phyloP scores from a whole-genome alignment of 1,140 invertebrate genomes.

The Idris sp. region DNA sequence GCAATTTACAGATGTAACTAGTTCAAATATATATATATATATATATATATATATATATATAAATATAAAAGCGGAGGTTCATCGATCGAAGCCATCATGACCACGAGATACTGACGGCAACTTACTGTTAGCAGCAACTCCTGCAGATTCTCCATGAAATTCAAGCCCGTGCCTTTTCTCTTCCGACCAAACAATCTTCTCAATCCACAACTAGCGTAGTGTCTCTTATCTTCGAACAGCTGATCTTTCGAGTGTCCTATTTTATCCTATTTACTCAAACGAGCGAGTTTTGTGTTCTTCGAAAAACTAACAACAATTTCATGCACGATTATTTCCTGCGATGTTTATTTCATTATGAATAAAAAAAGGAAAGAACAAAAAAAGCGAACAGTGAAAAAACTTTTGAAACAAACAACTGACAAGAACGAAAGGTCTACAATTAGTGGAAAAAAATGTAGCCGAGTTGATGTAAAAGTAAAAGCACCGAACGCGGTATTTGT shows the following conservation, averaged over 20 bases:
- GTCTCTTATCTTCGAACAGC: slow-evolving; percentile 58
- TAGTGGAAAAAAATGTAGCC: no score
- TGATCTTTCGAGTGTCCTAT: slow-evolving; percentile 55
- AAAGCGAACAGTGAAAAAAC: background rate
- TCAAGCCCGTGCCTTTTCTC: slow-evolving; percentile 53
- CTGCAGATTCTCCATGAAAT: slow-evolving; percentile 53
- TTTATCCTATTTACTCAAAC: slow-evolving; percentile 35
- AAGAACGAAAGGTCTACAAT: background rate
- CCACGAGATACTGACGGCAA: slow-evolving; percentile 56
- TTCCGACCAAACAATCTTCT: slow-evolving; percentile 62
- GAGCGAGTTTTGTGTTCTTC: slow-evolving; percentile 7
- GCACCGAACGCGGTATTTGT: slow-evolving; percentile 10
- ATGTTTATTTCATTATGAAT: slow-evolving; percentile 1
- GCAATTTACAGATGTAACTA: slow-evolving; percentile 58
- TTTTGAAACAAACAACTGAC: background rate
- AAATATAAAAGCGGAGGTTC: slow-evolving; percentile 50
- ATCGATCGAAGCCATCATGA: slow-evolving; percentile 63
- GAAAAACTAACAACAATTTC: slow-evolving; percentile 16
- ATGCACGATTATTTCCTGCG: background rate
- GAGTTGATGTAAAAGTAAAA: no score
- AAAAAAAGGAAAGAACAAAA: no score
- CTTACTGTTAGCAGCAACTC: slow-evolving; percentile 54
- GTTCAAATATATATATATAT: slow-evolving; percentile 43
- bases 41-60: no score
- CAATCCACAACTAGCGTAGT: slow-evolving; percentile 44